Evolutionary conservation across 2,888 invertebrate genomes (phyloP).

Genomic region (Lasius fuliginosus): DNA sequence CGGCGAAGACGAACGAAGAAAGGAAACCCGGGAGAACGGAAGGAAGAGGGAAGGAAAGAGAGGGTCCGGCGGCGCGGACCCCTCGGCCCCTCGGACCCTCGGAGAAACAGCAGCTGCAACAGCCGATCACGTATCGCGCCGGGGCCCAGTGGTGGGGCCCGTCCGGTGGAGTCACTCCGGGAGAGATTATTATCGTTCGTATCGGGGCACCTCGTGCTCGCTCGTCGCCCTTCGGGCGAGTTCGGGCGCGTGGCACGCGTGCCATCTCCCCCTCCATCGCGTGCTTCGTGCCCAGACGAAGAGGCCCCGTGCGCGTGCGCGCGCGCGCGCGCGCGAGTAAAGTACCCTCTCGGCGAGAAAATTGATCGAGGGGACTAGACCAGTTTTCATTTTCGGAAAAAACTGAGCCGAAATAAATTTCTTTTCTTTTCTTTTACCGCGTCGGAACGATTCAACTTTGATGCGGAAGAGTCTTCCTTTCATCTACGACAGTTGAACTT

Average conservation of each 20-base stretch:
- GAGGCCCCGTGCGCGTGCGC: conserved; percentile 14
- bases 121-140: conserved; percentile 82
- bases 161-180: conserved; percentile 74
- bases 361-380: neutral
- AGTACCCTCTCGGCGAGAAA: conserved; percentile 52
- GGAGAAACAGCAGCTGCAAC: conserved; percentile 85
- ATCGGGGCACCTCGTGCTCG: conserved; percentile 33
- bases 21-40: conserved; percentile 51
- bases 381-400: neutral
- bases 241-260: conserved; percentile 78
- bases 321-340: too few relatives aligned
- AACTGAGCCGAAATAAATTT: conserved; percentile 65
- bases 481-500: neutral
- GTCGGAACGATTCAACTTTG: neutral
- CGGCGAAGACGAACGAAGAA: conserved; percentile 5
- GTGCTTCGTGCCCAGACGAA: conserved; percentile 79
- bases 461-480: neutral
- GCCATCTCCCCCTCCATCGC: conserved; percentile 78
- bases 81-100: conserved; percentile 61
- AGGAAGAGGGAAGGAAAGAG: conserved; percentile 60
- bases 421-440: neutral
- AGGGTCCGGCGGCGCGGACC: conserved; percentile 38
- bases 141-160: conserved; percentile 75
- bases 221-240: conserved; percentile 43
- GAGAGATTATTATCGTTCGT: conserved; percentile 47